Evolutionary conservation across 2,888 invertebrate genomes (phyloP).

Genomic region (Clivina fossor): DNA sequence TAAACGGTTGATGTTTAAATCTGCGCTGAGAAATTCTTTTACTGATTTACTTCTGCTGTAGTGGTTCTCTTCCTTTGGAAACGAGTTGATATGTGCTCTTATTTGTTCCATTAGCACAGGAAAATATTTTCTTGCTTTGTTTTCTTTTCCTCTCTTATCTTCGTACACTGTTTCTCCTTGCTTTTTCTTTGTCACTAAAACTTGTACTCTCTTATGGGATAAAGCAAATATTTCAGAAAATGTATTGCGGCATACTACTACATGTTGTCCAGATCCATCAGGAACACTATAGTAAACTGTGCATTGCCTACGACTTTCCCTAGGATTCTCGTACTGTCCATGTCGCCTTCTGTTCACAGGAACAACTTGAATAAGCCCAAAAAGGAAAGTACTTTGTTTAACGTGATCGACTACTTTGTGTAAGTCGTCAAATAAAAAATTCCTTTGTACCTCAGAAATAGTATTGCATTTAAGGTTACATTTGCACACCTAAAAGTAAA

Average conservation of each 20-base stretch:
- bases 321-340: slow-evolving; percentile 4
- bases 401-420: background rate
- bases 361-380: slow-evolving; percentile 7
- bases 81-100: slow-evolving; percentile 19
- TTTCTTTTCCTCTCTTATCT: slow-evolving; percentile 4
- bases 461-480: no score
- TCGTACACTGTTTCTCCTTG: background rate
- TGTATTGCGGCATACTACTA: background rate
- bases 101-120: background rate
- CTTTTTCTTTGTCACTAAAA: slow-evolving; percentile 5
- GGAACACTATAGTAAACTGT: background rate
- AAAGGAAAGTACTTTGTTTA: background rate
- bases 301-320: slow-evolving; percentile 9
- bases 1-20: slow-evolving; percentile 30
- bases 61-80: slow-evolving; percentile 29
- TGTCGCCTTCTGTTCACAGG: background rate
- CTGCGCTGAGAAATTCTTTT: slow-evolving; percentile 31
- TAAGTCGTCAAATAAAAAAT: background rate
- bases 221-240: background rate
- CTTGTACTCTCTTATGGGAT: background rate
- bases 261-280: background rate
- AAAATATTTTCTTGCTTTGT: background rate
- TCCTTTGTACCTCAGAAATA: background rate
- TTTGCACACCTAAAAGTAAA: no score
- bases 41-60: slow-evolving; percentile 26